Base-by-base conservation (phyloP, 2,888 invertebrate genomes). In the Teleogryllus oceanicus region DNA sequence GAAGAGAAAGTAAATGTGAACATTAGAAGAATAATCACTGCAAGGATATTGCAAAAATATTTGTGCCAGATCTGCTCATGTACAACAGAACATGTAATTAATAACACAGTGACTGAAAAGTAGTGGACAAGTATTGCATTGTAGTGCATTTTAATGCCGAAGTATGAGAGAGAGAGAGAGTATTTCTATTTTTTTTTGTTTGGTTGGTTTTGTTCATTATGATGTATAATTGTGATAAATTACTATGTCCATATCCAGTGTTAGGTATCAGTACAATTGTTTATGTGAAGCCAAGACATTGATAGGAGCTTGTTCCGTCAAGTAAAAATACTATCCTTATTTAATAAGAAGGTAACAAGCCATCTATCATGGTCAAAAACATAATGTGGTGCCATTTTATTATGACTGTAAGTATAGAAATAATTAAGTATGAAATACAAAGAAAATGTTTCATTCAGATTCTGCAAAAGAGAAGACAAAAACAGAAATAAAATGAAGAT, bases 211-310 rank as follows among this genome's bases (percentile, higher is more conserved):
- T 37, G 37, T 76, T 21, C 16, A 37, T 78, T 78, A 77, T 77
- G 62, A 79, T 20, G 16, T 79, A 74, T 77, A 76, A 79, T 37
- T 77, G 49, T 18, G 11, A 77, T 37, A 18, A 11, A 78, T 78
- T 49, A 75, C 24, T 49, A 75, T 78, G 51, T 78, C 76, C 76
- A 78, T 78, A 78, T 80, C 76, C 78, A 76, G 21, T 80, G 78
- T 80, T 80, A 80, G 50, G 74, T 80, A 21, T 75, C 75, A 78
- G 80, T 80, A 76, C 80, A 75, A 78, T 80, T 62, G 62, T 62
- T 62, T 62, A 62, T 62, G 62, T 78, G 62, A 74, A 21, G 49
- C 24, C 24, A 78, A 78, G 24, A 51, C 49, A 13, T 62, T 62
- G 37, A 37, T 37, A 37, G 37, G 37, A 37, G 37, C 37, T 18